These are phyloP conservation scores for Myotis daubentonii DNA, from an alignment of 2,797 vertebrate species.

Conservation along the genomic window DNA sequence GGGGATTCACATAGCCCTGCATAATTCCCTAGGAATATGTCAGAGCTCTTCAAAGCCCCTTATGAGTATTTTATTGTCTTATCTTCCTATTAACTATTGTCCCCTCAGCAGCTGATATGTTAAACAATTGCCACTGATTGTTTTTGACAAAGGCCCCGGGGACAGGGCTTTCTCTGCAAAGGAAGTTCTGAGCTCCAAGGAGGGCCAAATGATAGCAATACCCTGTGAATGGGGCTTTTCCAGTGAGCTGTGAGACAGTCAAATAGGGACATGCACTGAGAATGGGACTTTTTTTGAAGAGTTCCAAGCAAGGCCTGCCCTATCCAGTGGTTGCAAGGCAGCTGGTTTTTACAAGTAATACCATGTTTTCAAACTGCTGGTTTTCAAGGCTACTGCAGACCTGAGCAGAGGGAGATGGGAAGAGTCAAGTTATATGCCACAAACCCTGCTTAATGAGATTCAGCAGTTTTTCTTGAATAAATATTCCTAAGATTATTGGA, in stretches of 20 bases:
- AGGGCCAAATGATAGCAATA: not conserved
- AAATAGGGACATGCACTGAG: not conserved
- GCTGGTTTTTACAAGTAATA: slow-evolving; percentile 49
- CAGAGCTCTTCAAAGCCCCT: not conserved
- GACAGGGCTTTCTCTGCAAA: not conserved
- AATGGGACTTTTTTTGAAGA: not conserved
- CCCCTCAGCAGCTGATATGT: not conserved
- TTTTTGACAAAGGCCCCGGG: slow-evolving; percentile 32
- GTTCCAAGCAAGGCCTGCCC: not conserved
- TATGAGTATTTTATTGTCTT: not conserved
- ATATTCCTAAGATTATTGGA: slow-evolving; percentile 32
- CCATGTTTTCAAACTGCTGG: slow-evolving; percentile 2
- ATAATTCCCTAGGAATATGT: not conserved
- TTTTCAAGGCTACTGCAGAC: slow-evolving; percentile 58
- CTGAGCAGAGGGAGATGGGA: slow-evolving; percentile 10
- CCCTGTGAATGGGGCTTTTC: not conserved
- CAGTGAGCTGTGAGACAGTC: not conserved
- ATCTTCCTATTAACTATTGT: not conserved
- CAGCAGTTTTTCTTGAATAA: slow-evolving; percentile 67
- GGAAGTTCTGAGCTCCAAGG: not conserved
- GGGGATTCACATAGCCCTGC: not conserved
- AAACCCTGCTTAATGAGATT: slow-evolving; percentile 50
- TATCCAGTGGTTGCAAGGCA: not conserved
- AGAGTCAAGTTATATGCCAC: slow-evolving; percentile 50
- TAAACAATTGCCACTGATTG: not conserved